Evolutionary conservation across 2,113 vertebrate genomes (phyloP).

Genomic region (Amia ocellicauda): DNA sequence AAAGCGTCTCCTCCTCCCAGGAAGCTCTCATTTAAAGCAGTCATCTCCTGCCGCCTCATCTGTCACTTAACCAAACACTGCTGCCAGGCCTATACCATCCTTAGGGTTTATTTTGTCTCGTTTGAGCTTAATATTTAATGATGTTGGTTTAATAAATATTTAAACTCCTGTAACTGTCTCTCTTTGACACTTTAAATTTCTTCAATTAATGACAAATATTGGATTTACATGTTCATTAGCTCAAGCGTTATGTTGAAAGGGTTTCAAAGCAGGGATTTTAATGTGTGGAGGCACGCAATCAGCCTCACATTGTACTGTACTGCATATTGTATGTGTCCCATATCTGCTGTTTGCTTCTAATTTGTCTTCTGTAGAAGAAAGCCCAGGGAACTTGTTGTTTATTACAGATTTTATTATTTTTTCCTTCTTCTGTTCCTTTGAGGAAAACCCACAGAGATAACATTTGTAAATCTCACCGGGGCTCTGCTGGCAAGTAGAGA

Average conservation of each 20-base stretch:
- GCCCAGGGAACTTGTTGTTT: slow-evolving; percentile 39
- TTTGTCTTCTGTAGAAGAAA: slow-evolving; percentile 43
- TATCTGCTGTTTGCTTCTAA: slow-evolving; percentile 39
- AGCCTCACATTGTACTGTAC: slow-evolving; percentile 28
- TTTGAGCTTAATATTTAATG: no score
- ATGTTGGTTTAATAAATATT: no score
- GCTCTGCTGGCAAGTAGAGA: slow-evolving; percentile 23
- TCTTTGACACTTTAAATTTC: not conserved
- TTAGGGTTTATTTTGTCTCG: no score
- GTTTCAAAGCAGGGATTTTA: slow-evolving; percentile 46
- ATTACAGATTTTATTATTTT: slow-evolving; percentile 36
- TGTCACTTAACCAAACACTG: no score
- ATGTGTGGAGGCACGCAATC: slow-evolving; percentile 40
- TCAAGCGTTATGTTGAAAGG: slow-evolving; percentile 51
- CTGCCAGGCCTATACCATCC: no score
- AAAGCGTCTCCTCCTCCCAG: no score
- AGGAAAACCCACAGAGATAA: slow-evolving; percentile 32
- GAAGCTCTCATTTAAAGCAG: no score
- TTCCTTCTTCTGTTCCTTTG: slow-evolving; percentile 16
- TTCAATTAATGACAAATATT: slow-evolving; percentile 34
- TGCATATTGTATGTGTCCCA: slow-evolving; percentile 38
- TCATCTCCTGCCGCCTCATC: no score
- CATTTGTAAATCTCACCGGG: slow-evolving; percentile 31
- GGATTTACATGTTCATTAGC: slow-evolving; percentile 58
- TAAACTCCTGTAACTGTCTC: no score